Evolutionary conservation across 2,797 vertebrate genomes (phyloP), one percentile per base, ranked within the genome.

Genomic region (Halcyon chelicuti): DNA sequence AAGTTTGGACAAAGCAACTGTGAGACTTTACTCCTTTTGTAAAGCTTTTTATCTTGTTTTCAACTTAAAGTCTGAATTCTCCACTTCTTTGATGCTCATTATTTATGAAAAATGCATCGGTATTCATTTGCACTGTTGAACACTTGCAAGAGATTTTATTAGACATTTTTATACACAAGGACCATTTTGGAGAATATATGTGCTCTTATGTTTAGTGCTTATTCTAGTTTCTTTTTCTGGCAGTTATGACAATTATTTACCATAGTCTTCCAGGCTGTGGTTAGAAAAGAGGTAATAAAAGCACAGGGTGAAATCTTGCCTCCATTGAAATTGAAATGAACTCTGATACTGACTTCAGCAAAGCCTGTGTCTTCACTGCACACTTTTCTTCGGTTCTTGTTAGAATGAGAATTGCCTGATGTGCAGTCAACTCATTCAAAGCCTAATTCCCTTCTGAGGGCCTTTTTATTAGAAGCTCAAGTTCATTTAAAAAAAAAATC

Each of bases 81-180:
- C 14, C n/a, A 51, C 20, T 88, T 85, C n/a, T 35, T 47, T 82
- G 35, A 81, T 47, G 33, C 21, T 86, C 55, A 78, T 74, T 79
- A 66, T 82, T 87, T 70, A 57, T 40, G 57, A 88, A 91, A 89
- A 94, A 87, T 28, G 52, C 42, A 63, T 89, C 78, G 31, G 47
- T 52, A 89, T 76, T 85, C 35, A 67, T 75, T 94, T 91, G 42
- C 47, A 47, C n/a, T 28, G 61, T 42, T 88, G 49, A 93, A 51
- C 35, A 47, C 29, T 91, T 93, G 60, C 67, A 66, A 58, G 58
- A 78, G 67, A 85, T 92, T 95, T 91, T 91, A 88, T 89, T 74
- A 72, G 62, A 82, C 26, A 5, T 67, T 92, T 96, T 92, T 74
- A 86, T 82, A 74, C 1, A 6, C 73, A 74, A 77, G 26, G 46